phyloP scores from a whole-genome alignment of 2,888 invertebrate species.

The Achlya flavicornis region DNA sequence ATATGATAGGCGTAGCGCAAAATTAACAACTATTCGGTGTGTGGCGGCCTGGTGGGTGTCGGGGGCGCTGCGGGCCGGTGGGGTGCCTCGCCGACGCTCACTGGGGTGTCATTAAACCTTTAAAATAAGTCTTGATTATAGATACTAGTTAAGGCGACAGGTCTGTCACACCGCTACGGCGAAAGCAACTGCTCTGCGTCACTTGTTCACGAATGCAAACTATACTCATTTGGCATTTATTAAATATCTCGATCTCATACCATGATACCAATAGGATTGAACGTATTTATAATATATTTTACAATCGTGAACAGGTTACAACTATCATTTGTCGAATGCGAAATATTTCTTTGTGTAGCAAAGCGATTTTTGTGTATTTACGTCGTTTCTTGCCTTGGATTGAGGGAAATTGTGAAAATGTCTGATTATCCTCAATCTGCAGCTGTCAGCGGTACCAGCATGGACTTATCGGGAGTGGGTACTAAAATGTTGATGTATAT shows the following conservation, averaged over 20 bases:
- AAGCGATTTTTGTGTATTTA: constrained; percentile 11
- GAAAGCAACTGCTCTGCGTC: constrained; percentile 67
- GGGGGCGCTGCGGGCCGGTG: background rate
- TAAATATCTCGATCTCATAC: background rate
- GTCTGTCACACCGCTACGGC: constrained; percentile 76
- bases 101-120: constrained; percentile 4
- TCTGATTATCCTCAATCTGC: background rate
- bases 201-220: constrained; percentile 53
- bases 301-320: constrained; percentile 2
- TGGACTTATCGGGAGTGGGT: background rate
- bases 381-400: background rate
- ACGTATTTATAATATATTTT: background rate
- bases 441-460: background rate
- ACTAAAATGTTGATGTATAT: background rate
- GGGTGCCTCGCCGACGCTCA: background rate
- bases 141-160: constrained; percentile 75
- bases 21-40: constrained; percentile 54
- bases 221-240: constrained; percentile 7
- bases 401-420: background rate
- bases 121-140: constrained; percentile 67
- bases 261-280: background rate
- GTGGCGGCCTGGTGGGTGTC: constrained; percentile 41
- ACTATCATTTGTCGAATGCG: background rate
- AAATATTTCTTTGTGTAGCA: constrained; percentile 9
- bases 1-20: constrained; percentile 68